Percentiles rank a stretch among this genome's conserved stretches.
Evolutionary conservation across 2,113 vertebrate species (phyloP).

Genomic region (Bombycilla garrulus): DNA sequence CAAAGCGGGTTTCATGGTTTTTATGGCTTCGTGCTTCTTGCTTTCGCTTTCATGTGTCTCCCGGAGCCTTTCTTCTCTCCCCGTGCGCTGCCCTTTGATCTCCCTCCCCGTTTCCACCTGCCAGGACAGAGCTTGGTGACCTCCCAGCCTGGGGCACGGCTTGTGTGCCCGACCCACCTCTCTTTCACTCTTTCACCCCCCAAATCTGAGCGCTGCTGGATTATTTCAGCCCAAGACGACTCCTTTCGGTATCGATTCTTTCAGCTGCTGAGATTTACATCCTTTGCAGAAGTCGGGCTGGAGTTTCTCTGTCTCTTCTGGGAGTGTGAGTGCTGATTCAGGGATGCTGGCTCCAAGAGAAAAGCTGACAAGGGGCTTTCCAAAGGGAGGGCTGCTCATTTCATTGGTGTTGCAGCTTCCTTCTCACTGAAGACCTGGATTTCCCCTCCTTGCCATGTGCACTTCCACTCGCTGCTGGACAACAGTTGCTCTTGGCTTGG

Average conservation of each 20-base stretch:
- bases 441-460: slow-evolving; percentile 19
- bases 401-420: background rate
- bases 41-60: slow-evolving; percentile 1
- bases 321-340: background rate
- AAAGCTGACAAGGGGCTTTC: slow-evolving; percentile 34
- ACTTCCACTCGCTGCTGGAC: background rate
- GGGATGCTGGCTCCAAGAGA: background rate
- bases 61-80: background rate
- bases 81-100: background rate
- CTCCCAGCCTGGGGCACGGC: background rate
- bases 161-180: accelerated
- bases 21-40: background rate
- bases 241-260: background rate
- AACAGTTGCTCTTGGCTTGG: background rate
- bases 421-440: background rate
- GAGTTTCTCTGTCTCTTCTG: background rate
- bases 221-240: background rate
- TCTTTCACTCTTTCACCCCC: background rate
- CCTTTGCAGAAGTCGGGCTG: background rate
- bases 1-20: background rate
- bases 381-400: background rate
- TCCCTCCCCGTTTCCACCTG: accelerated
- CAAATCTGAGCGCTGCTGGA: accelerated
- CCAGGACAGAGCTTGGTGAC: background rate
- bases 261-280: accelerated